phyloP scores from a whole-genome alignment of 2,113 vertebrate species.

The Percina caprodes region DNA sequence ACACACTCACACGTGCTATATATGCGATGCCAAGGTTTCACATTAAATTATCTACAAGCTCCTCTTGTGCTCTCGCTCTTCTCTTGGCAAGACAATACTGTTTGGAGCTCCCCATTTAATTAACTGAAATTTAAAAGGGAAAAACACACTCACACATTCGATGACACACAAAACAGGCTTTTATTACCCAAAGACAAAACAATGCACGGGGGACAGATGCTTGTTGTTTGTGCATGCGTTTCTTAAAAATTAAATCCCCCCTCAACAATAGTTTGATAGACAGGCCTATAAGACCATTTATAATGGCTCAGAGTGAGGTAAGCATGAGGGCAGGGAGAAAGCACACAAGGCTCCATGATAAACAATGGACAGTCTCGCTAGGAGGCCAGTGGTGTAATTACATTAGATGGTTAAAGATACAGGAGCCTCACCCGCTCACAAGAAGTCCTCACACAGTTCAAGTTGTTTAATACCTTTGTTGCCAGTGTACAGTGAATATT shows the following conservation, averaged over 20 bases:
- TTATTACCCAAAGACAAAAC: constrained; percentile 71
- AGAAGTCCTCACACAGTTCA: constrained; percentile 3
- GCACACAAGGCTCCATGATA: constrained; percentile 19
- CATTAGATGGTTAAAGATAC: constrained; percentile 37
- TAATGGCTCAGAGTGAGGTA: constrained; percentile 20
- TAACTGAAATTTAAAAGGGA: constrained; percentile 71
- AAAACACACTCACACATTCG: constrained; percentile 26
- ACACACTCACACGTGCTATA: background rate
- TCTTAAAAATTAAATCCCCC: constrained; percentile 59
- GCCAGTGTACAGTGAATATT: background rate
- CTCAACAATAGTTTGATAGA: constrained; percentile 69
- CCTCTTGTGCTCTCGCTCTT: constrained; percentile 38
- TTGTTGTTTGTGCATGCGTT: constrained; percentile 48
- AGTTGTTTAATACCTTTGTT: background rate
- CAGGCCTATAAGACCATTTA: constrained; percentile 37
- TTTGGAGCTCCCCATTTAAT: constrained; percentile 73
- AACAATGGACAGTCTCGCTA: constrained; percentile 40
- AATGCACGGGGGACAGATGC: constrained; percentile 46
- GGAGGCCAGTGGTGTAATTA: constrained; percentile 50
- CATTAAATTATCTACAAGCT: constrained; percentile 44
- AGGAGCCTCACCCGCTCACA: constrained; percentile 4
- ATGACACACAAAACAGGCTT: constrained; percentile 42
- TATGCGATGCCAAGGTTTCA: constrained; percentile 30
- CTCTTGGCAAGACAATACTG: constrained; percentile 43
- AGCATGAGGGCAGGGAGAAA: constrained; percentile 16